Evolutionary conservation across 2,113 vertebrate genomes (phyloP), one percentile per base, ranked within the genome.

Genomic region (Paracanthobrama guichenoti): DNA sequence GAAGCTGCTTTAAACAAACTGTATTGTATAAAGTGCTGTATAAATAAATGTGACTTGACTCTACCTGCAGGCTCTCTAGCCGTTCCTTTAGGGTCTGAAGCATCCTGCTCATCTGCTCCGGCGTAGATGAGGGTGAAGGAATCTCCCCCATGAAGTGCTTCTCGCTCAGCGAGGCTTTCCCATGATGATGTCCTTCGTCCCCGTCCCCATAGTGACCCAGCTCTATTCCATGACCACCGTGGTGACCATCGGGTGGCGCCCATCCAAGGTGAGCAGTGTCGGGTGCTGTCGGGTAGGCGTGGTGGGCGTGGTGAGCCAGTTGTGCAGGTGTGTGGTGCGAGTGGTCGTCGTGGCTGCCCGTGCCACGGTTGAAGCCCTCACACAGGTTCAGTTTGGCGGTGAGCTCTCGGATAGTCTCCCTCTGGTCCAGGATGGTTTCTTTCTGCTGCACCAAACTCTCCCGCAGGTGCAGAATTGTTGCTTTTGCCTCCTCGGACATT

Each of bases 381-480:
- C 95, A 96, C 73, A 94, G 91, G 24, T 87, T 88, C 31, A 96
- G 92, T 90, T 96, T 96, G 87, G 95, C 93, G 0, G 92, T 96
- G 87, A 96, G 89, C 87, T 96, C 95, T 39, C 95, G 84, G 8
- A 96, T 94, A 59, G 94, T 94, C 89, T 96, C 95, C 76, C 95
- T 91, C 89, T 95, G 95, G 85, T 96, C 94, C 86, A 96, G 86
- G 76, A 96, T 95, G 66, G 93, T 95, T 90, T 96, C 95, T 24
- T 94, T 95, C 91, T 96, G 95, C 50, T 93, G 94, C 12, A 96
- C 92, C 1, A 96, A 90, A 77, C 93, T 95, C 89, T 96, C 95
- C 59, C 94, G 92, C 11, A 96, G 92, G 86, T 95, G 93, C 48
- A 96, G 89, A 86, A 96, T 95, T 50, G 93, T 95, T 59, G 92